Percentiles rank a stretch among this genome's conserved stretches.
Conservation (phyloP, 1,140 invertebrate species). For the Microplitis mediator region DNA sequence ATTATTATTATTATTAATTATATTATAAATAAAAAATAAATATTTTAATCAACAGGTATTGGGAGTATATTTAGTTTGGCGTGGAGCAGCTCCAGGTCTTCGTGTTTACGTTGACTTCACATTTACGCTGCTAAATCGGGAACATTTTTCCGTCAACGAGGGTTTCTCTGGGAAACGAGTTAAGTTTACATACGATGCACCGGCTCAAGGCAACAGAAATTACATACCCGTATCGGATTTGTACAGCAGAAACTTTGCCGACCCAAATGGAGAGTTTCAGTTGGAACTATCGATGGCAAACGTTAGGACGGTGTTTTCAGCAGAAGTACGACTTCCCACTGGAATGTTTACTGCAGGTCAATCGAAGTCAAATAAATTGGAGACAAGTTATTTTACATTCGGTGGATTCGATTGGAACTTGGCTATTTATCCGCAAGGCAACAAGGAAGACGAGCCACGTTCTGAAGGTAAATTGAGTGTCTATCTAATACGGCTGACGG, state of each 20-base stretch:
- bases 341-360: constrained; percentile 54
- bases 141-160: constrained; percentile 86
- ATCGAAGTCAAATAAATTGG: constrained; percentile 64
- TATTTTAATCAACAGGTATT: constrained; percentile 62
- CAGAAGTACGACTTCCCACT: constrained; percentile 64
- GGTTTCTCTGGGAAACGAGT: constrained; percentile 81
- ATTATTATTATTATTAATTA: too few species aligned
- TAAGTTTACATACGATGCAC: constrained; percentile 78
- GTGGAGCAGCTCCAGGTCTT: constrained; percentile 75
- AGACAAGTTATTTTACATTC: constrained; percentile 76
- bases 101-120: constrained; percentile 83
- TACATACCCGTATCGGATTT: constrained; percentile 82
- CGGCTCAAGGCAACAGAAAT: constrained; percentile 78
- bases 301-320: constrained; percentile 77
- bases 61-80: constrained; percentile 82
- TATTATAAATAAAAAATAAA: neutral
- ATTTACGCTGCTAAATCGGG: constrained; percentile 83
- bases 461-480: constrained; percentile 66
- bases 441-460: constrained; percentile 54
- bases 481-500: constrained; percentile 77
- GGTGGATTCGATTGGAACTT: constrained; percentile 88
- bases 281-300: constrained; percentile 81
- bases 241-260: constrained; percentile 77
- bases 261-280: constrained; percentile 83
- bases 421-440: constrained; percentile 72